Conservation (phyloP, 2,888 invertebrate species). For the Suillia variegata region DNA sequence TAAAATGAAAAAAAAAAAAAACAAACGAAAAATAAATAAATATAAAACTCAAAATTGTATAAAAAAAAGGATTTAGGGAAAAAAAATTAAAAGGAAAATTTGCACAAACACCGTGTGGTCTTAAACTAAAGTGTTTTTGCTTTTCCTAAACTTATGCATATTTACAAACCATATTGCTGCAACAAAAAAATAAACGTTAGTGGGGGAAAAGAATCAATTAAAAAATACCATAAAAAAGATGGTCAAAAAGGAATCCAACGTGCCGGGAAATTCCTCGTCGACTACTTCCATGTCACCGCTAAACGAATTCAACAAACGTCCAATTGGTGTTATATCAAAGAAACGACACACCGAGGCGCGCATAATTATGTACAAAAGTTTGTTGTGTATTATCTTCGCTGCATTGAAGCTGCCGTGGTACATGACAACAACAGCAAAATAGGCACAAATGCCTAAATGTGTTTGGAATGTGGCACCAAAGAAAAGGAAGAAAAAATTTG, state of each 20-base stretch:
- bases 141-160: conserved; percentile 6
- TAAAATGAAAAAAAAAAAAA: conserved; percentile 7
- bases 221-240: conserved; percentile 61
- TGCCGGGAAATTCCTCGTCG: conserved; percentile 68
- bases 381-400: conserved; percentile 66
- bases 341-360: conserved; percentile 69
- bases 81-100: too few relatives aligned
- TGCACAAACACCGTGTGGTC: conserved; percentile 18
- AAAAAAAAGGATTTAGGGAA: too few relatives aligned
- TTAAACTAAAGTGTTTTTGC: conserved; percentile 26
- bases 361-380: conserved; percentile 65
- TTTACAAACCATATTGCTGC: conserved; percentile 15
- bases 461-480: too few relatives aligned
- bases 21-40: conserved; percentile 6
- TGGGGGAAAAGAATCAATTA: conserved; percentile 8
- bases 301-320: conserved; percentile 72
- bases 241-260: conserved; percentile 62
- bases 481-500: background rate
- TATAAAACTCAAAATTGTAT: too few relatives aligned
- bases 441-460: conserved; percentile 49
- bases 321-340: conserved; percentile 73
- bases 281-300: conserved; percentile 71
- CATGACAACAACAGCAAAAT: conserved; percentile 65
- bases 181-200: conserved; percentile 5
- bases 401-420: conserved; percentile 68